phyloP scores from a whole-genome alignment of 1,140 invertebrate genomes.

The Drosophila lacteicornis region DNA sequence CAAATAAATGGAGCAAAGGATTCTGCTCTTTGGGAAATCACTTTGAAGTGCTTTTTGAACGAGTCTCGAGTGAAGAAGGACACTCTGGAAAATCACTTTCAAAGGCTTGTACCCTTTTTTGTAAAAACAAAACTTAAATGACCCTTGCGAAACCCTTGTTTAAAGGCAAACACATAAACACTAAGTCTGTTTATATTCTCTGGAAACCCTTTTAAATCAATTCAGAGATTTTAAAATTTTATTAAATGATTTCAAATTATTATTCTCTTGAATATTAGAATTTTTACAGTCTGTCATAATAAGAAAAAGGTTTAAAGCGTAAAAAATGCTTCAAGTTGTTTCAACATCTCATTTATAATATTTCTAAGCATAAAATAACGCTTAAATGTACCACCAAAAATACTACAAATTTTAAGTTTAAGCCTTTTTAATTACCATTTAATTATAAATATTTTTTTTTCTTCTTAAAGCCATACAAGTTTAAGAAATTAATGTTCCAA shows the following conservation, averaged over 20 bases:
- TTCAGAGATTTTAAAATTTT: not conserved
- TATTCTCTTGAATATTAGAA: not conserved
- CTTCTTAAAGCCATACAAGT: not conserved
- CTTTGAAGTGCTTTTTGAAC: constrained; percentile 43
- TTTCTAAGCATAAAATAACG: no score
- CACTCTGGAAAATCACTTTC: constrained; percentile 39
- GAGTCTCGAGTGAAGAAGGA: constrained; percentile 23
- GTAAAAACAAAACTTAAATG: not conserved
- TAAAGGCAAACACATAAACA: constrained; percentile 4
- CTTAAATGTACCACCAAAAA: not conserved
- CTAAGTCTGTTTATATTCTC: not conserved
- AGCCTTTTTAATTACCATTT: not conserved
- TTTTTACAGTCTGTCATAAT: not conserved
- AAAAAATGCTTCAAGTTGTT: no score
- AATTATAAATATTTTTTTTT: not conserved
- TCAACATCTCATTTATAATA: not conserved
- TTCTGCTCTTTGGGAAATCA: constrained; percentile 10
- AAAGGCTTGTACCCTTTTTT: constrained; percentile 21
- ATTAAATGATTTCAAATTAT: not conserved
- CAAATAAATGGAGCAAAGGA: constrained; percentile 46
- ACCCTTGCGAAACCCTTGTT: not conserved
- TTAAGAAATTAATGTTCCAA: not conserved
- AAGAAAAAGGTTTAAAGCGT: not conserved
- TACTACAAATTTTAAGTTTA: not conserved
- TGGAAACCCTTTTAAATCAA: not conserved